Base-by-base conservation (phyloP, 2,113 vertebrate species). In the Ursus arctos region DNA sequence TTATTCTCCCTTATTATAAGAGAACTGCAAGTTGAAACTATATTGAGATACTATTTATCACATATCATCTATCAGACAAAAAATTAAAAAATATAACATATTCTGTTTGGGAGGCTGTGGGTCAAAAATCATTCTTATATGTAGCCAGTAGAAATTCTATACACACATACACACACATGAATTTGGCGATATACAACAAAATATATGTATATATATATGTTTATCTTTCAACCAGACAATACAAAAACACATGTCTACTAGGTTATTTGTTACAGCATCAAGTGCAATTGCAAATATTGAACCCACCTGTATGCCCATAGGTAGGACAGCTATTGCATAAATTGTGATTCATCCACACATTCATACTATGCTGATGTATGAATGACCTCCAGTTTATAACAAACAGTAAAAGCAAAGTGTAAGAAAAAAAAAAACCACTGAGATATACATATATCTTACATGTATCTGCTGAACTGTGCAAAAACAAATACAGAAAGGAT, bases 11-110 rank as follows among this genome's bases (percentile, higher is more conserved):
- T 76, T 82, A 91, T 28, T 80, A 40, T 57, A 86, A 71, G 61
- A 80, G 43, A 69, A 85, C 4, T 71, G 28, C 21, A 90, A 90
- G 67, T 63, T 53, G 53, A 90, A 77, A 85, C 61, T 61, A 71
- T n/a, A 51, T 6, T 59, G 26, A 83, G 47, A 74, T 79, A 86
- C 61, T 40, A 51, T 24, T 26, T 47, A 76, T 76, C 43, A 49
- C 26, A 36, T 86, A 57, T 71, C 3, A 40, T 22, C 57, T 47
- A 83, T n/a, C 28, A 59, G 90, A 49, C 12, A 81, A 63, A 87
- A 47, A 22, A 13, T 24, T 65, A 15, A 36, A 59, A 80, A 87
- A n/a, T 6, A 26, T 18, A 86, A 86, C n/a, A 26, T 18, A 19
- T 51, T 92, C 47, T 74, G n/a, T 31, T 63, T 65, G 77, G 76